Evolutionary conservation across 1,140 invertebrate genomes (phyloP), one percentile per base, ranked within the genome.

Genomic region (Manduca sexta): DNA sequence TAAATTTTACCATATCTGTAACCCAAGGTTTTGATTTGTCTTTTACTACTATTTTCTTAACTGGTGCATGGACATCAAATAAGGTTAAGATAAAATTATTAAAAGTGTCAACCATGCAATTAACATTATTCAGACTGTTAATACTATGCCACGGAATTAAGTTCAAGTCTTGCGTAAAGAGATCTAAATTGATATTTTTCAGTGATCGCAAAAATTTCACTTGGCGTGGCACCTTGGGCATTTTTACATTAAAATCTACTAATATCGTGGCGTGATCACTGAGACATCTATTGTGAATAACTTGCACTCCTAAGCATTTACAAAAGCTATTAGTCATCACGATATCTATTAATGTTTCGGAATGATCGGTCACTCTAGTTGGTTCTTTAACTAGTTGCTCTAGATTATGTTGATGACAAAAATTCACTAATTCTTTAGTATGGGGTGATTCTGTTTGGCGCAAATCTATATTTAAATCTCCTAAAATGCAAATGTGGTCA

Each of bases 381-480:
- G 55, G 45, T 38, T 49, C 18, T 4, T 35, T 34, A 8, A 57
- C 38, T 16, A 49, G 3, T 46, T 48, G 45, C 7, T 39, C 17
- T 45, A 45, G 15, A 26, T 29, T 49, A n/a, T 48, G 26, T 37
- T 56, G 39, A 44, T 18, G 21, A 26, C 21, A 26, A 26, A 56
- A 56, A 13, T 6, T 12, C 7, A 38, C 11, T 17, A 50, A 42
- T 6, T 50, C 38, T 1, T 8, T 34, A 2, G 40, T 6, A 12
- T 13, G 8, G 31, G 39, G 2, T 8, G 18, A 39, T 12, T 16
- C n/a, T 10, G 35, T 29, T 42, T 49, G 18, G 7, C 41, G 13
- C 4, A 57, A 8, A 34, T 57, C 38, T 1, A 62, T 45, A 46
- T 57, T 62, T 7, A 62, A 46, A 45, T 62, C 59, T 8, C 46